Percentiles rank a stretch among this genome's conserved stretches.
phyloP scores from a whole-genome alignment of 2,113 vertebrate genomes.

The Mesitornis unicolor region DNA sequence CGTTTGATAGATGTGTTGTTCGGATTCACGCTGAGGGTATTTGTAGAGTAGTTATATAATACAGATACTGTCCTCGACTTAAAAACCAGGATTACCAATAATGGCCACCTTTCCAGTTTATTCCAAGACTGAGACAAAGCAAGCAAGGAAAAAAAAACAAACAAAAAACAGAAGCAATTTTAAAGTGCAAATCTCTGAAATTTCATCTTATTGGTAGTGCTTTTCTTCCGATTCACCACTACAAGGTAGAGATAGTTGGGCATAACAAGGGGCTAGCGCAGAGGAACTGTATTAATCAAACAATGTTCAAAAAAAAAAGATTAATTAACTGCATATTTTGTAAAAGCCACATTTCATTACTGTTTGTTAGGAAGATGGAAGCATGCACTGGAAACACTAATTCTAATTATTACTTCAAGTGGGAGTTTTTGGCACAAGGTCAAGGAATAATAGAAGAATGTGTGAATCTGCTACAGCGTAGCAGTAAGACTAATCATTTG shows the following conservation, averaged over 20 bases:
- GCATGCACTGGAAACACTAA: conserved; percentile 81
- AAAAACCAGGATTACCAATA: not conserved
- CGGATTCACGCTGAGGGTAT: not conserved
- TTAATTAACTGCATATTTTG: conserved; percentile 74
- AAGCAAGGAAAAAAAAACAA: not conserved
- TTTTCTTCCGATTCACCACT: not conserved
- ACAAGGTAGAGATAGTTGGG: not conserved
- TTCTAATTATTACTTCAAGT: conserved; percentile 85
- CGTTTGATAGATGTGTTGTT: not conserved
- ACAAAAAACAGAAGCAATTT: not conserved
- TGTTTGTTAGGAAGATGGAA: conserved; percentile 78
- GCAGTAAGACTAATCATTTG: conserved; percentile 82
- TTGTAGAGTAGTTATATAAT: not conserved
- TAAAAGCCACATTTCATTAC: conserved; percentile 67
- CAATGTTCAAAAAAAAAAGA: conserved; percentile 53
- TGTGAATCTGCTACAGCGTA: conserved; percentile 77
- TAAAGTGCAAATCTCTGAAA: not conserved
- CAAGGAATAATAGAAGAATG: conserved; percentile 84
- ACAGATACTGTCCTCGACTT: not conserved
- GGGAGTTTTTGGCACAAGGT: conserved; percentile 82
- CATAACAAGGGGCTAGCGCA: conserved; percentile 18
- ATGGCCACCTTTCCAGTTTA: not conserved
- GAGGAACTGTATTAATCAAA: conserved; percentile 64
- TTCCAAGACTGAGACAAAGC: not conserved
- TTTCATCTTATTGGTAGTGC: not conserved